A percentile compares a stretch with the other conserved stretches of the same genome.
Evolutionary conservation across 2,888 invertebrate species (phyloP).

Genomic region (Candidula unifasciata): DNA sequence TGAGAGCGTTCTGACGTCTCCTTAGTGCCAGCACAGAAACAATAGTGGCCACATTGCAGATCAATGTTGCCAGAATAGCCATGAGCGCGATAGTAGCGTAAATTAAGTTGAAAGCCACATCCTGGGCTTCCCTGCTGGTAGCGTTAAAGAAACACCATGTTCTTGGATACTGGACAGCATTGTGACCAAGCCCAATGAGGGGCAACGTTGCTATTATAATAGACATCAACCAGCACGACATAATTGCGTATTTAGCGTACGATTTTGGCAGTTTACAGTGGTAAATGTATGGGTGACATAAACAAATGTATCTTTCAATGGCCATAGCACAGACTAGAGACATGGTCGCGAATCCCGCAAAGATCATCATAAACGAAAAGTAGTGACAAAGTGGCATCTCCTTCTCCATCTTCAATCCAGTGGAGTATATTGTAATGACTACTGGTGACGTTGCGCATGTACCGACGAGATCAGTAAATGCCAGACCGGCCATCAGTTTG

Average conservation of each 20-base stretch:
- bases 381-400: conserved; percentile 70
- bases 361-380: conserved; percentile 77
- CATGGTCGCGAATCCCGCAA: conserved; percentile 75
- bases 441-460: conserved; percentile 74
- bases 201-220: conserved; percentile 72
- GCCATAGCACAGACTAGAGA: conserved; percentile 77
- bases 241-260: conserved; percentile 71
- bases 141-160: conserved; percentile 78
- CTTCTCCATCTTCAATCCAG: conserved; percentile 62
- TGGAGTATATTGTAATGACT: conserved; percentile 74
- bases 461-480: conserved; percentile 76
- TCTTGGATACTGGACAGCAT: conserved; percentile 72
- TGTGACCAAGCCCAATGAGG: conserved; percentile 75
- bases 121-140: conserved; percentile 62
- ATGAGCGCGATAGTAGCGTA: conserved; percentile 71
- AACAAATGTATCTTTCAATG: conserved; percentile 75
- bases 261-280: conserved; percentile 69
- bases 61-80: conserved; percentile 65
- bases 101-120: conserved; percentile 70
- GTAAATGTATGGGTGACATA: conserved; percentile 75
- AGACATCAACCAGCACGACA: conserved; percentile 69
- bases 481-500: conserved; percentile 75
- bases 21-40: conserved; percentile 68
- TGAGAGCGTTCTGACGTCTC: conserved; percentile 63
- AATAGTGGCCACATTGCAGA: conserved; percentile 70